Evolutionary conservation across 2,113 vertebrate genomes (phyloP).

Genomic region (Syrrhaptes paradoxus): DNA sequence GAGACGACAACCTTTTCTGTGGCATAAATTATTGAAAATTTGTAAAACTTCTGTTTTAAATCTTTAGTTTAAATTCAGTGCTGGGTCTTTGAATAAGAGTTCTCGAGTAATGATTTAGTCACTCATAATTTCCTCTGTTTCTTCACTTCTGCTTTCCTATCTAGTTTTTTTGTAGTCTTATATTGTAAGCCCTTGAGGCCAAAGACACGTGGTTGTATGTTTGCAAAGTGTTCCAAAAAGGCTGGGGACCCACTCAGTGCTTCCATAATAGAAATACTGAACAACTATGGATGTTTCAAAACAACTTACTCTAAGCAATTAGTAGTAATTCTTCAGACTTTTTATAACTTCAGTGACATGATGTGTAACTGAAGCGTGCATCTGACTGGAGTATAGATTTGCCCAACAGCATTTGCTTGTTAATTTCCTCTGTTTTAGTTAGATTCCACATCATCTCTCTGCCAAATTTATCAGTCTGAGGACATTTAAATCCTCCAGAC

Average conservation of each 20-base stretch:
- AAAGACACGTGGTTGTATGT: neutral
- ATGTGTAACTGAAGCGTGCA: neutral
- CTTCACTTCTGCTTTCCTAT: neutral
- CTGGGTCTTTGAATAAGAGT: neutral
- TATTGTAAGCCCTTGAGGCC: neutral
- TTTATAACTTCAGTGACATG: neutral
- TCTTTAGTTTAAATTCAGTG: neutral
- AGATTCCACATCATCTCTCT: neutral
- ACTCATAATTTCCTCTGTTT: neutral
- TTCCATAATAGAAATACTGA: neutral
- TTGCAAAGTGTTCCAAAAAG: neutral
- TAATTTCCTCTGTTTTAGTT: constrained; percentile 13
- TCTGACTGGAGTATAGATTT: neutral
- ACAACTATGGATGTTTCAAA: neutral
- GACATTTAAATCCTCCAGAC: neutral
- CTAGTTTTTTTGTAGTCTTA: neutral
- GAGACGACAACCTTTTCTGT: neutral
- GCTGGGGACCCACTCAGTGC: neutral
- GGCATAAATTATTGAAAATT: neutral
- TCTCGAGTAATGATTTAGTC: neutral
- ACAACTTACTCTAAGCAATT: neutral
- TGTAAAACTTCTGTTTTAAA: neutral
- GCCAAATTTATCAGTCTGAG: constrained; percentile 6
- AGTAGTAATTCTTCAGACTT: neutral
- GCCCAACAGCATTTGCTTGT: constrained; percentile 15